phyloP scores from a whole-genome alignment of 2,113 vertebrate genomes.

The Ovis canadensis region DNA sequence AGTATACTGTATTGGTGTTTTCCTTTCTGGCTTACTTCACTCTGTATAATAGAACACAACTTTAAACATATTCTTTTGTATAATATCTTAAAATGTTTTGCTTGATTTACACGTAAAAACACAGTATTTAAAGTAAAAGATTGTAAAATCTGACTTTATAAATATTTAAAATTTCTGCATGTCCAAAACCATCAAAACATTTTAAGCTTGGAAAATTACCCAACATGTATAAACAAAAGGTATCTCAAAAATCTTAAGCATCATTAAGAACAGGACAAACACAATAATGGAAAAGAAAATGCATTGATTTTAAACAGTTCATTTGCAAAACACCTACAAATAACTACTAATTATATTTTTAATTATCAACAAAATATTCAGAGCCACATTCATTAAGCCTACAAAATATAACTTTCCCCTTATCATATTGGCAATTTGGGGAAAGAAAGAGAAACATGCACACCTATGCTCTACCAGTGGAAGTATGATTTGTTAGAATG shows the following conservation, averaged over 20 bases:
- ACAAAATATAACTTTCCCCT: neutral
- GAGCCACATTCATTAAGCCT: neutral
- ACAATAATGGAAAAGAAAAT: neutral
- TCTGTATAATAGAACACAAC: neutral
- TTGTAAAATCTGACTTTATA: neutral
- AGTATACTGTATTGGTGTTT: too few species aligned
- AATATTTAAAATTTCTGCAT: neutral
- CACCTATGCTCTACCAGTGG: neutral
- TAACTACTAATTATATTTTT: neutral
- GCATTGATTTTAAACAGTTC: neutral
- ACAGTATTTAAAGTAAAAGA: neutral
- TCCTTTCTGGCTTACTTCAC: too few species aligned
- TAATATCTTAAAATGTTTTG: neutral
- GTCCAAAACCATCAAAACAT: neutral
- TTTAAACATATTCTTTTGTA: neutral
- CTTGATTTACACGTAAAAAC: neutral
- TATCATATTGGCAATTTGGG: neutral
- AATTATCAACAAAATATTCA: neutral
- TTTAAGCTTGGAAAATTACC: neutral
- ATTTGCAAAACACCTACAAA: neutral
- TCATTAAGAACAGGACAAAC: neutral
- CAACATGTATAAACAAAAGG: neutral
- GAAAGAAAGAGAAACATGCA: neutral
- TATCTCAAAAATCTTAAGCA: neutral
- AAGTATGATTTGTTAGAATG: neutral